Evolutionary conservation across 2,888 invertebrate species (phyloP).

Genomic region (Cheilosia grossa): DNA sequence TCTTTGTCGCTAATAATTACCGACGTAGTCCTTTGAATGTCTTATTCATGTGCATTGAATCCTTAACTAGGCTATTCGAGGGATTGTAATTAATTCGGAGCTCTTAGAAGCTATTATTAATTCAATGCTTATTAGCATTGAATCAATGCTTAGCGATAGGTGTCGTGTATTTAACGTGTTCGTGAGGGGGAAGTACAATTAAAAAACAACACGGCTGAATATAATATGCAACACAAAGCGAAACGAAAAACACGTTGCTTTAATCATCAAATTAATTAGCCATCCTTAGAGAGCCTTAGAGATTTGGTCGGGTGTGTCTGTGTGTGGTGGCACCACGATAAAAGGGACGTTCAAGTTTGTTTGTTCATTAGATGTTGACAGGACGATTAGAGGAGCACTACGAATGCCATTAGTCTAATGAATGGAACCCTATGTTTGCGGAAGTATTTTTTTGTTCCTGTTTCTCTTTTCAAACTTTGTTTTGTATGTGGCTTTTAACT

Average conservation of each 20-base stretch:
- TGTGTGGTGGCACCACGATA: neutral
- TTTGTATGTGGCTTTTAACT: neutral
- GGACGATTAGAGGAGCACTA: slow-evolving; percentile 57
- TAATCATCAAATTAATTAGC: slow-evolving; percentile 59
- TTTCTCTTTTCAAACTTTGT: neutral
- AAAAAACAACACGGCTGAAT: neutral
- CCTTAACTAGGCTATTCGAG: slow-evolving; percentile 42
- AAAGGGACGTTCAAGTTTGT: slow-evolving; percentile 9
- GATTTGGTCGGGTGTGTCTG: slow-evolving; percentile 20
- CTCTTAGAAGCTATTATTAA: slow-evolving; percentile 62
- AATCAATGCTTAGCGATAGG: neutral
- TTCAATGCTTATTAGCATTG: slow-evolving; percentile 32
- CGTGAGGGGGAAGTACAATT: neutral
- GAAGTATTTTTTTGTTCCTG: slow-evolving; percentile 14
- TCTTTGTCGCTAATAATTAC: neutral
- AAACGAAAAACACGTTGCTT: neutral
- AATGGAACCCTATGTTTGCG: slow-evolving; percentile 21
- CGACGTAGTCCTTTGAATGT: slow-evolving; percentile 32
- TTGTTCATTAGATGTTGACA: slow-evolving; percentile 50
- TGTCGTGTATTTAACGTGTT: neutral
- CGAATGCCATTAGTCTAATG: slow-evolving; percentile 58
- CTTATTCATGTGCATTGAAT: slow-evolving; percentile 67
- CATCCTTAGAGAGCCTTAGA: slow-evolving; percentile 29
- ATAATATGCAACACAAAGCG: neutral
- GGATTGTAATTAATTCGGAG: slow-evolving; percentile 59